Conservation (phyloP, 2,888 invertebrate species). For the Sinotaia quadrata region DNA sequence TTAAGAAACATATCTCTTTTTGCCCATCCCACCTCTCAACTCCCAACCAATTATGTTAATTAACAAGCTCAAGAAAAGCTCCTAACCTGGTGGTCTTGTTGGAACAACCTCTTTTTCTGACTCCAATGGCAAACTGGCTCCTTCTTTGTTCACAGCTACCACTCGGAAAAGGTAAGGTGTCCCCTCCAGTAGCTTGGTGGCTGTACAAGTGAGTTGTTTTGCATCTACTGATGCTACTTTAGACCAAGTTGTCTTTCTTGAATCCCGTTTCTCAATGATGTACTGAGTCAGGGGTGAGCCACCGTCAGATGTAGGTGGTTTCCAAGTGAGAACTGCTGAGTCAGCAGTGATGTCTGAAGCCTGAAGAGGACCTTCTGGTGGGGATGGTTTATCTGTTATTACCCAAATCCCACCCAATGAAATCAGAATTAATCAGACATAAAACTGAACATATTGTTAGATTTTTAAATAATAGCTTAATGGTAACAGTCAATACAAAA, state of each 20-base stretch:
- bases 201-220: constrained; percentile 34
- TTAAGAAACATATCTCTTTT: neutral
- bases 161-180: constrained; percentile 89
- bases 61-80: neutral
- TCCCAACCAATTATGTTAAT: neutral
- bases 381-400: constrained; percentile 60
- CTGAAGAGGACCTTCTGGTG: constrained; percentile 59
- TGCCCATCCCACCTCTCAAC: neutral
- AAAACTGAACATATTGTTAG: no score
- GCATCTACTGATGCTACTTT: constrained; percentile 51
- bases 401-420: no score
- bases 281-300: constrained; percentile 68
- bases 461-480: no score
- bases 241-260: constrained; percentile 83
- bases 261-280: constrained; percentile 74
- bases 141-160: constrained; percentile 87
- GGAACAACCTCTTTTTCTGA: constrained; percentile 80
- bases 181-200: constrained; percentile 80
- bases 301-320: constrained; percentile 68
- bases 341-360: constrained; percentile 66
- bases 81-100: constrained; percentile 82
- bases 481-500: no score
- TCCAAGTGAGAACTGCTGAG: constrained; percentile 65
- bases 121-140: constrained; percentile 85
- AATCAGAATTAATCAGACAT: no score